Evolutionary conservation across 64 coral and sea anemone species (phyloP).

Genomic region (Stichodactyla mertensii): DNA sequence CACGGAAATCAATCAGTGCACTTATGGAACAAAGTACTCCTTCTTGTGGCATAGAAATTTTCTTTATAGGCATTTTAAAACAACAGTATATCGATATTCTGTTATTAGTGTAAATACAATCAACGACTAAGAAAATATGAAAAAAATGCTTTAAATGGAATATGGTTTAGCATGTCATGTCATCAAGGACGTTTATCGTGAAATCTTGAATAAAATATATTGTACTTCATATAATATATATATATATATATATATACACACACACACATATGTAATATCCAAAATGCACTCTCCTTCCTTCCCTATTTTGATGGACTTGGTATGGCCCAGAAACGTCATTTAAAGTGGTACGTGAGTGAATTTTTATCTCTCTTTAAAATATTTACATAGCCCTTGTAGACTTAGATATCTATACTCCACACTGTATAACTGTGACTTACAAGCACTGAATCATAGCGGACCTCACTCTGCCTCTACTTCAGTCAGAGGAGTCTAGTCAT

Average conservation of each 20-base stretch:
- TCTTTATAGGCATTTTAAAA: not conserved
- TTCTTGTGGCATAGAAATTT: not conserved
- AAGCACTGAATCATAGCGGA: too few species aligned
- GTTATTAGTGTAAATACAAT: not conserved
- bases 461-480: too few species aligned
- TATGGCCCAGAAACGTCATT: not conserved
- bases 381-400: not conserved
- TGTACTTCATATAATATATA: not conserved
- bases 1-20: not conserved
- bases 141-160: not conserved
- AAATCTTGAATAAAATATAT: too few species aligned
- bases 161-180: not conserved
- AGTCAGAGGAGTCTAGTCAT: too few species aligned
- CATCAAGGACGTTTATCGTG: too few species aligned
- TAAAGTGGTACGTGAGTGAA: not conserved
- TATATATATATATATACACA: too few species aligned
- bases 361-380: not conserved
- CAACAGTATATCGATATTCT: not conserved
- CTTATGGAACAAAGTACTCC: not conserved
- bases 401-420: not conserved
- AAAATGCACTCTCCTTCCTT: too few species aligned
- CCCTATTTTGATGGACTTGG: not conserved
- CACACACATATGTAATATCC: too few species aligned
- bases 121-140: not conserved
- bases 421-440: not conserved